phyloP scores from a whole-genome alignment of 2,888 invertebrate genomes.

The Drosophila multiciliata region DNA sequence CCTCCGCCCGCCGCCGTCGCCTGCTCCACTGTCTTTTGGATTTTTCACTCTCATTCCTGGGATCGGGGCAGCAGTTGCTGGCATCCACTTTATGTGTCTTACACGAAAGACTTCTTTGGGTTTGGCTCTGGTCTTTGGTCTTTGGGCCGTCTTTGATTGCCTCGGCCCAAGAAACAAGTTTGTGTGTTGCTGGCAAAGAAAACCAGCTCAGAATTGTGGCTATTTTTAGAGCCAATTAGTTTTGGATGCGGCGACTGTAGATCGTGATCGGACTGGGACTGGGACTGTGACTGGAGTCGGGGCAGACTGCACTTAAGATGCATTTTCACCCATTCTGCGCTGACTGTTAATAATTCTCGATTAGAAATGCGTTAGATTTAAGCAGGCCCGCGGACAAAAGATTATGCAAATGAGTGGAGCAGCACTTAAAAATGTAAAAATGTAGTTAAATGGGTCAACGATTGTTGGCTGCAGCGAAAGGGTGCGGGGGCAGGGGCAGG shows the following conservation, averaged over 20 bases:
- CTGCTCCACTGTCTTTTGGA: conserved; percentile 12
- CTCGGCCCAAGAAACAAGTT: conserved; percentile 54
- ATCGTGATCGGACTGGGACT: not conserved
- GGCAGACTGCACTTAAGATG: conserved; percentile 34
- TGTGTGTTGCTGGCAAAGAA: conserved; percentile 31
- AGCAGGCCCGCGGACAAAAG: conserved; percentile 17
- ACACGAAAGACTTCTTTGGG: conserved; percentile 50
- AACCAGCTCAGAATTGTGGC: conserved; percentile 57
- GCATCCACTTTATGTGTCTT: not conserved
- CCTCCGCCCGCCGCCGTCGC: conserved; percentile 3
- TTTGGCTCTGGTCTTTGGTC: conserved; percentile 9
- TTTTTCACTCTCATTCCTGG: conserved; percentile 69
- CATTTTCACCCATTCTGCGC: conserved; percentile 59
- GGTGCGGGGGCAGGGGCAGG: not conserved
- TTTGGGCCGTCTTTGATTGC: conserved; percentile 45
- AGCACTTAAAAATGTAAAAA: conserved; percentile 8
- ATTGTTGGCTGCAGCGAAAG: not conserved
- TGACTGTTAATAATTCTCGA: conserved; percentile 45
- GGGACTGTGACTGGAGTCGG: not conserved
- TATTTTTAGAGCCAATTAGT: conserved; percentile 78
- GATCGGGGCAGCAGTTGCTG: conserved; percentile 25
- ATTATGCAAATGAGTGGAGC: conserved; percentile 56
- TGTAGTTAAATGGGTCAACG: conserved; percentile 71
- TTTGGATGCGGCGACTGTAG: conserved; percentile 37
- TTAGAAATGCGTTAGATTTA: conserved; percentile 48